Conservation (phyloP, 2,888 invertebrate species). For the Byasa hedistus region DNA sequence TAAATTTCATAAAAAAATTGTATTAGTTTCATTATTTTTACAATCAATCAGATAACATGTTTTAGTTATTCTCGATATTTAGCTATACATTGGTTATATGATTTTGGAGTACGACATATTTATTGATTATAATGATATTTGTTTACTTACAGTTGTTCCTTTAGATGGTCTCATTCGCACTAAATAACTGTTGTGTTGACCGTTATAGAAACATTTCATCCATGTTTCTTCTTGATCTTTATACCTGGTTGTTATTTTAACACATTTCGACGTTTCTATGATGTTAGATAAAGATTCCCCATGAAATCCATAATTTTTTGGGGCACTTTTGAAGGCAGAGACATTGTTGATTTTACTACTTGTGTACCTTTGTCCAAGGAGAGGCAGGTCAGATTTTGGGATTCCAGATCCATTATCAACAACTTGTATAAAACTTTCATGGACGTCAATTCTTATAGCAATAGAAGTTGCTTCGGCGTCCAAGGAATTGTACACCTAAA, state of each 20-base stretch:
- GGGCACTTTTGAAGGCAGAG: conserved; percentile 71
- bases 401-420: conserved; percentile 89
- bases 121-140: conserved; percentile 2
- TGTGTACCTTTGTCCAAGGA: conserved; percentile 81
- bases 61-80: too few relatives aligned
- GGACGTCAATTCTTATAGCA: conserved; percentile 83
- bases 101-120: not conserved
- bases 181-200: conserved; percentile 57
- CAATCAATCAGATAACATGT: not conserved
- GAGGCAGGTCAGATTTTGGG: conserved; percentile 71
- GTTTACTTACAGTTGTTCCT: conserved; percentile 83
- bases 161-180: conserved; percentile 76
- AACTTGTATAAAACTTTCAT: conserved; percentile 83
- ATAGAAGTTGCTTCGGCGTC: conserved; percentile 85
- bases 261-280: conserved; percentile 72
- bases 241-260: conserved; percentile 81
- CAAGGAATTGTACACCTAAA: conserved; percentile 84
- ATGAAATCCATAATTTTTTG: conserved; percentile 82
- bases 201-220: conserved; percentile 77
- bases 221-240: conserved; percentile 73
- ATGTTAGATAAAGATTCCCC: conserved; percentile 85
- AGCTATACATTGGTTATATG: too few relatives aligned
- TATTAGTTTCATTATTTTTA: not conserved
- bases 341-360: conserved; percentile 83
- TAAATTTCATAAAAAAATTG: too few relatives aligned